Evolutionary conservation across 2,113 vertebrate genomes (phyloP).

Genomic region (Melanerpes formicivorus): DNA sequence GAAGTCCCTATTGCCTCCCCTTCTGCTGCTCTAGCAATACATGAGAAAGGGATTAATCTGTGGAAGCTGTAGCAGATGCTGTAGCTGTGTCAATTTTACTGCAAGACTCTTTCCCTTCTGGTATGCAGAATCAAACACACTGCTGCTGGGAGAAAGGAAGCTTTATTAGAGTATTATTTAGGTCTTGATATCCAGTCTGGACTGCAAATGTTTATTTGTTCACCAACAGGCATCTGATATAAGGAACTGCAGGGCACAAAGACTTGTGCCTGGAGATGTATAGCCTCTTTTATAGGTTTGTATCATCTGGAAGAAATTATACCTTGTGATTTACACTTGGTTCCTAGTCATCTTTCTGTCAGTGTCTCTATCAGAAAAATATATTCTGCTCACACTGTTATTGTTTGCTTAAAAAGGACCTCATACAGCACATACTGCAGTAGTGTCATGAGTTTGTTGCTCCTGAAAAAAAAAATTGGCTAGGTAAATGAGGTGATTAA

Average conservation of each 20-base stretch:
- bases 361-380: neutral
- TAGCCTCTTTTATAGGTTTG: neutral
- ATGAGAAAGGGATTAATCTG: rapidly evolving
- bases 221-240: neutral
- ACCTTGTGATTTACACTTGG: neutral
- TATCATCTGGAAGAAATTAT: neutral
- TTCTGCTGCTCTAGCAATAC: neutral
- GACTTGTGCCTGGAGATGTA: neutral
- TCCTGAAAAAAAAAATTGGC: neutral
- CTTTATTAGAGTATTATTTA: neutral
- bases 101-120: neutral
- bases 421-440: neutral
- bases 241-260: neutral
- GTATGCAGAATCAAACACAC: neutral
- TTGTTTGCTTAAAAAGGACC: neutral
- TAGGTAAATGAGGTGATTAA: neutral
- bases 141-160: neutral
- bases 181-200: neutral
- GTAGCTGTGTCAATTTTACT: neutral
- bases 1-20: neutral
- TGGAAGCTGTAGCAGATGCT: neutral
- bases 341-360: neutral
- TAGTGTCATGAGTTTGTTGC: neutral
- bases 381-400: neutral
- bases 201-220: neutral